These are phyloP conservation scores for Chrysocyon brachyurus DNA, from an alignment of 2,797 vertebrate genomes.

Conservation along the genomic window DNA sequence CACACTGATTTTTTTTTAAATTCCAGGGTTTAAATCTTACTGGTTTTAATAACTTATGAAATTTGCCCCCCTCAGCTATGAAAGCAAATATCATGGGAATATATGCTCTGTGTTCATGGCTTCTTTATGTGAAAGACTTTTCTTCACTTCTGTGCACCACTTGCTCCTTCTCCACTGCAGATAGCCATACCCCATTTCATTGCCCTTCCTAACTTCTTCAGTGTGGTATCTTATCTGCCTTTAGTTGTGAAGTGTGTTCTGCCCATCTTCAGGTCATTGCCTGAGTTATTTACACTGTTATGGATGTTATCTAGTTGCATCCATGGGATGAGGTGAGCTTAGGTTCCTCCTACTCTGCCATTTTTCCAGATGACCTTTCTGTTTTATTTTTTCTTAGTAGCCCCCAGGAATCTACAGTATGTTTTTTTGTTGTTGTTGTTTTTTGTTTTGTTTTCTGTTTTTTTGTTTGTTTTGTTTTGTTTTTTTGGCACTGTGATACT, in stretches of 20 bases:
- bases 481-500: neutral
- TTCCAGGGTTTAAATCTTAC: neutral
- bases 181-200: neutral
- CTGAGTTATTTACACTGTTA: neutral
- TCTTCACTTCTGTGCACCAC: neutral
- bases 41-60: neutral
- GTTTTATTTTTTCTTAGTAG: neutral
- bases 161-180: neutral
- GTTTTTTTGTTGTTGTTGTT: too few species aligned
- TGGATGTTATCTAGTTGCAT: neutral
- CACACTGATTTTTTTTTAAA: neutral
- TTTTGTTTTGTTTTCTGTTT: too few species aligned
- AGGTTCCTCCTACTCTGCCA: neutral
- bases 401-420: neutral
- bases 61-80: neutral
- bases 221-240: neutral
- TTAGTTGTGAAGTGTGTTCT: neutral
- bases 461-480: too few species aligned
- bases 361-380: neutral
- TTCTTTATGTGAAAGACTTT: neutral
- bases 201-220: neutral
- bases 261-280: neutral
- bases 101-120: neutral
- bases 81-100: neutral
- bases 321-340: neutral